These are phyloP conservation scores for Druceiella hillmani DNA, from an alignment of 2,888 invertebrate species.

Conservation along the genomic window DNA sequence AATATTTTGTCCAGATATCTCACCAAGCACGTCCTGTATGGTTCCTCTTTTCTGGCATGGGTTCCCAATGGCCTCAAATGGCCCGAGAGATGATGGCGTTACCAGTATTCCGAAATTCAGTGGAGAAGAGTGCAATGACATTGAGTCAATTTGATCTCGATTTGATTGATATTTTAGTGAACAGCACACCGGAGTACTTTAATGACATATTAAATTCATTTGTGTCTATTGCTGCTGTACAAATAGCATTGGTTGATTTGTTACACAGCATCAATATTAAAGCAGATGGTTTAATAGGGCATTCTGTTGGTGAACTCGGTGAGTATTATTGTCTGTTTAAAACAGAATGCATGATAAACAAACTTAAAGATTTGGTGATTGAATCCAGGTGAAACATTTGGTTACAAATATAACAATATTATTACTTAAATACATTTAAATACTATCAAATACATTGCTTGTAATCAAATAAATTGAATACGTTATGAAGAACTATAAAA, in stretches of 20 bases:
- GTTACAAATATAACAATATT: too few species aligned
- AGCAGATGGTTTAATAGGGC: constrained; percentile 86
- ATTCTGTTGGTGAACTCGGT: constrained; percentile 76
- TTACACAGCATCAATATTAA: constrained; percentile 60
- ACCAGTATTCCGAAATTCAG: constrained; percentile 66
- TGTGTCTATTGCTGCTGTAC: constrained; percentile 80
- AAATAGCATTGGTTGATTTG: constrained; percentile 80
- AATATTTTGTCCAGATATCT: too few species aligned
- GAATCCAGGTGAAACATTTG: too few species aligned
- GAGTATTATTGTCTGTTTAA: too few species aligned
- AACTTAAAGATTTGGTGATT: too few species aligned
- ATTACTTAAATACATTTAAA: too few species aligned
- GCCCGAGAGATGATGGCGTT: constrained; percentile 72
- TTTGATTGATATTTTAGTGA: constrained; percentile 64
- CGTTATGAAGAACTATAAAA: too few species aligned
- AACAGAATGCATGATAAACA: too few species aligned
- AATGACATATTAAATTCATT: constrained; percentile 78
- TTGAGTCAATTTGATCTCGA: constrained; percentile 69
- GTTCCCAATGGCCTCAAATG: constrained; percentile 89
- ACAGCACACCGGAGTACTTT: constrained; percentile 62
- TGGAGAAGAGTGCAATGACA: constrained; percentile 62
- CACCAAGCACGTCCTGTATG: constrained; percentile 71
- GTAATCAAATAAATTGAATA: too few species aligned
- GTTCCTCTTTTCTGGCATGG: constrained; percentile 90
- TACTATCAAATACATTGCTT: too few species aligned